A percentile compares a stretch with the other conserved stretches of the same genome.
Conservation (phyloP, 2,888 invertebrate species). For the Scaptomyza caliginosa region DNA sequence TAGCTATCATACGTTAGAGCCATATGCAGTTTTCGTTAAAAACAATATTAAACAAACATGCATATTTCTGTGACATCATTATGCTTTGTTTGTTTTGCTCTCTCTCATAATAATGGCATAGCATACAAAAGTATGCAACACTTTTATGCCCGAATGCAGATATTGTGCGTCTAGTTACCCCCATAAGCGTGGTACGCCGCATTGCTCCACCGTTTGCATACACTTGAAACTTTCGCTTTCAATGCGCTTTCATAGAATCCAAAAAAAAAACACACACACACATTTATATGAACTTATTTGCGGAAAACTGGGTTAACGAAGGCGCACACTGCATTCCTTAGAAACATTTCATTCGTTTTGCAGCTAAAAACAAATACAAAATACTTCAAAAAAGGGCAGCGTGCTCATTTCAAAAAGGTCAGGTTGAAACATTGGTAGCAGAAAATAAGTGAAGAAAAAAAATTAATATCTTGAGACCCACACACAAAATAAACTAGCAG, state of each 20-base stretch:
- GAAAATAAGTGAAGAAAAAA: constrained; percentile 6
- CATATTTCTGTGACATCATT: background rate
- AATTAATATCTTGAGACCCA: constrained; percentile 31
- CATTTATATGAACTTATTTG: constrained; percentile 12
- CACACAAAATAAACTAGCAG: constrained; percentile 3
- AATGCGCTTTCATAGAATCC: constrained; percentile 44
- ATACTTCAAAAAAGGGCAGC: constrained; percentile 1
- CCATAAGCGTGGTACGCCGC: constrained; percentile 1
- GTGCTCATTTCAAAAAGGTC: constrained; percentile 24
- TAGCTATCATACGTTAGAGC: background rate
- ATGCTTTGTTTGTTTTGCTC: background rate
- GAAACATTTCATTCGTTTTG: constrained; percentile 16
- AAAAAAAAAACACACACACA: constrained; percentile 19
- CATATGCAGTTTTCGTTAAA: background rate
- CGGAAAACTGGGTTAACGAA: constrained; percentile 61
- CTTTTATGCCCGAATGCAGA: constrained; percentile 39
- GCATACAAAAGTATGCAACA: constrained; percentile 43
- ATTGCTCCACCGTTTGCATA: background rate
- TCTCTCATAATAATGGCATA: constrained; percentile 1
- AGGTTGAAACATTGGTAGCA: background rate
- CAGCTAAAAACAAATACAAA: constrained; percentile 1
- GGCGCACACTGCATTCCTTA: constrained; percentile 30
- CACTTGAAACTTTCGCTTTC: constrained; percentile 62
- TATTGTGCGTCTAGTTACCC: constrained; percentile 36
- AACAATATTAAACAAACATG: background rate